Conservation (phyloP, 2,888 invertebrate genomes). For the Hydroisotoma schaefferi region DNA sequence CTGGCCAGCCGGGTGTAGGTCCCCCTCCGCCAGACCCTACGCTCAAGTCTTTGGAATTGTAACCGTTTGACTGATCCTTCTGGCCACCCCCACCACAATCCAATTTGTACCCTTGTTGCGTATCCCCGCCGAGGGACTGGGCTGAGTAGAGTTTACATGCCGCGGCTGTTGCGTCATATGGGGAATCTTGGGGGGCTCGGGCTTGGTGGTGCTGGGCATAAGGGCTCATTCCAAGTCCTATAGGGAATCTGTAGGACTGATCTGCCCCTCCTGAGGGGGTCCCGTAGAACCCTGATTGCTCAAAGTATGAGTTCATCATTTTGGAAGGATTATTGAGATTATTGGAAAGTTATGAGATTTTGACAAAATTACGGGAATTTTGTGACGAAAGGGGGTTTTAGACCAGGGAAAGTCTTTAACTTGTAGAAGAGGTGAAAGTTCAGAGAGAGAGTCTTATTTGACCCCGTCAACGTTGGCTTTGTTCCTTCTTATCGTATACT, state of each 20-base stretch:
- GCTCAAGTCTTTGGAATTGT: conserved; percentile 60
- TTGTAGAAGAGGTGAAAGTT: too few relatives aligned
- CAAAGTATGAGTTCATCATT: conserved; percentile 90
- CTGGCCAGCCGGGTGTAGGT: conserved; percentile 47
- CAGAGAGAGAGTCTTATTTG: conserved; percentile 14
- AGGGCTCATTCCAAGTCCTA: conserved; percentile 79
- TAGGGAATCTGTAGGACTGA: conserved; percentile 76
- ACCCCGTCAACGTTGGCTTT: conserved; percentile 16
- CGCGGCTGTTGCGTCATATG: conserved; percentile 84
- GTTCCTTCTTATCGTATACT: not conserved
- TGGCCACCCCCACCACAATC: conserved; percentile 58
- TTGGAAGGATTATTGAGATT: conserved; percentile 20
- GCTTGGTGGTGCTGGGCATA: conserved; percentile 73
- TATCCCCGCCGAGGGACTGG: conserved; percentile 57
- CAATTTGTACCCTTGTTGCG: conserved; percentile 63
- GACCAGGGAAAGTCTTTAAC: too few relatives aligned
- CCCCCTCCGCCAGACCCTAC: conserved; percentile 54
- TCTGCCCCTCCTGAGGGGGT: conserved; percentile 77
- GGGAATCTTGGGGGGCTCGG: conserved; percentile 82
- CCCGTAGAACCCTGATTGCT: conserved; percentile 93
- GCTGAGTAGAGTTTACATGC: conserved; percentile 73
- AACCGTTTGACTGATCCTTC: conserved; percentile 61
- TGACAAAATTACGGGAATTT: too few relatives aligned
- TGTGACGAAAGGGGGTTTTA: too few relatives aligned
- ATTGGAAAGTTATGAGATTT: too few relatives aligned